Evolutionary conservation across 2,888 invertebrate genomes (phyloP).

Genomic region (Dione juno): DNA sequence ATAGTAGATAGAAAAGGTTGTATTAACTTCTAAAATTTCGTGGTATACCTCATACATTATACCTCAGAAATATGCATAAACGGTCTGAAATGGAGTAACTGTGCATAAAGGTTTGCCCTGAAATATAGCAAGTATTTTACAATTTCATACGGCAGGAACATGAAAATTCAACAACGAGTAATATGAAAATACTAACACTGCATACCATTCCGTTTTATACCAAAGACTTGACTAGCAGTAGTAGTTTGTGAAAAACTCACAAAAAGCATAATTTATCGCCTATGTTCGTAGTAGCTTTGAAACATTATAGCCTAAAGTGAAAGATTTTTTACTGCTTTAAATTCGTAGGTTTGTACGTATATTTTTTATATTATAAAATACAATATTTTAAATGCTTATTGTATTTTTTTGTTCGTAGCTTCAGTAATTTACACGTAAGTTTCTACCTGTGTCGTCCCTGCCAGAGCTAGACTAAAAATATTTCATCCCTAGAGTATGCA

Average conservation of each 20-base stretch:
- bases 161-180: constrained; percentile 5
- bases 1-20: too few species aligned
- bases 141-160: constrained; percentile 1
- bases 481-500: too few species aligned
- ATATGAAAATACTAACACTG: constrained; percentile 6
- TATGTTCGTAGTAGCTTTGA: constrained; percentile 19
- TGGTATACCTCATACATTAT: too few species aligned
- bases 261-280: constrained; percentile 29
- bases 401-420: too few species aligned
- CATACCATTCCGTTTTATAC: constrained; percentile 19
- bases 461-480: too few species aligned
- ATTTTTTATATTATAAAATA: too few species aligned
- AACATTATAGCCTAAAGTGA: constrained; percentile 18
- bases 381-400: too few species aligned
- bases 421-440: too few species aligned
- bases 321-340: neutral
- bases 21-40: too few species aligned
- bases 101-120: neutral
- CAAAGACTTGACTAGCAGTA: constrained; percentile 17
- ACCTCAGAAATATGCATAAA: neutral
- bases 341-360: neutral
- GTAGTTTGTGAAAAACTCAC: constrained; percentile 27
- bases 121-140: neutral
- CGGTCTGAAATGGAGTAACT: neutral
- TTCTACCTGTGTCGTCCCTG: too few species aligned